Evolutionary conservation across 2,113 vertebrate genomes (phyloP), one percentile per base, ranked within the genome.

Genomic region (Pseudopodoces humilis): DNA sequence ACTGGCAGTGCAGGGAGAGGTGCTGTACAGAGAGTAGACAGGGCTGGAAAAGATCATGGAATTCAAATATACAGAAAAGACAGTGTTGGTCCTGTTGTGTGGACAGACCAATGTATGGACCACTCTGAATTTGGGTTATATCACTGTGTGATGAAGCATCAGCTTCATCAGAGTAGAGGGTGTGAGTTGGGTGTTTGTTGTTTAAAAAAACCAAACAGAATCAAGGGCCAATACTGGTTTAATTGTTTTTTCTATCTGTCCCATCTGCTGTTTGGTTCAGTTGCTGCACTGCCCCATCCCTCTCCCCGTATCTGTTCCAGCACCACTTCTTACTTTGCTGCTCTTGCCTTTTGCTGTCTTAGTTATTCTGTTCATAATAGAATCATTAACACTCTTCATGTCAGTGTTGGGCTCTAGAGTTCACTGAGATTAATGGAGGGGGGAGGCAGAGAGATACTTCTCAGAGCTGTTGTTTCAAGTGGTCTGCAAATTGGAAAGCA

Each of bases 391-490:
- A 86, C 90, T 95, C 84, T 88, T 18, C 81, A 4, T 68, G 86
- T 83, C 92, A 47, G 88, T 46, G 67, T 58, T 89, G 74, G 86
- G 83, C 96, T 96, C 92, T 92, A 81, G 91, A 95, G 91, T 92
- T 84, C 94, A 95, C 91, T 95, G 95, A 96, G 94, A 97, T 95
- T 97, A 95, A 95, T 92, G 89, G 91, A 93, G 30, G 88, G 80
- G 87, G 72, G 56, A 92, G 79, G 86, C 83, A 94, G 64, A 92
- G 90, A 77, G 85, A 93, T 92, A 81, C 90, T 96, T 90, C 93
- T 93, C 52, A 0, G 91, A 46, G 83, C 88, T 92, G 95, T 90
- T 96, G 92, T 93, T 96, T 94, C 92, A 84, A 95, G 94, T 95
- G 95, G 72, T 78, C 80, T 96, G 93, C 83, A 93, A 94, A 94